Percentiles rank a stretch among this genome's conserved stretches.
phyloP scores from a whole-genome alignment of 2,888 invertebrate species.

The Apocheima hispidaria region DNA sequence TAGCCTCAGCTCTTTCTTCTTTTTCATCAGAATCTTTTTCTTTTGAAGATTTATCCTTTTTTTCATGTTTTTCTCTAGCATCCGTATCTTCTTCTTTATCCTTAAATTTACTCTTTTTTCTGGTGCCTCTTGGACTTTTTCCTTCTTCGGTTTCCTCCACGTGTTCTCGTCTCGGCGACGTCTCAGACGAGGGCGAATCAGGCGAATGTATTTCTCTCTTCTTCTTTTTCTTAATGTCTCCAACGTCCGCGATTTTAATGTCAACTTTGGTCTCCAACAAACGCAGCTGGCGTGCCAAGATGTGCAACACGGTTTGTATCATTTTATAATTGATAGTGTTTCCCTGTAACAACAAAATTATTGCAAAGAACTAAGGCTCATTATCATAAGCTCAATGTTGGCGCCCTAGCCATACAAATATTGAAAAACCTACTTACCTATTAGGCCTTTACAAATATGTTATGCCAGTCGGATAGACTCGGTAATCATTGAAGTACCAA shows the following conservation, averaged over 20 bases:
- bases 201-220: constrained; percentile 23
- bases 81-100: constrained; percentile 24
- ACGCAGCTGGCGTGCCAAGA: constrained; percentile 71
- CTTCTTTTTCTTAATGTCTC: constrained; percentile 24
- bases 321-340: constrained; percentile 69
- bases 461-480: no score
- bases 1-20: neutral
- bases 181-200: constrained; percentile 12
- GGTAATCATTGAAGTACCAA: no score
- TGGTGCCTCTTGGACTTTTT: constrained; percentile 13
- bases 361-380: constrained; percentile 3
- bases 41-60: neutral
- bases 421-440: no score
- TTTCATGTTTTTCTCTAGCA: neutral
- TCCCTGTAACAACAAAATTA: constrained; percentile 49
- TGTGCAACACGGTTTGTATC: constrained; percentile 67
- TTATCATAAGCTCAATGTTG: no score
- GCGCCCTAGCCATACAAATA: no score
- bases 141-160: constrained; percentile 16
- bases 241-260: constrained; percentile 48
- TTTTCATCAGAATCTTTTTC: neutral
- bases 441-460: no score
- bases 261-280: constrained; percentile 70
- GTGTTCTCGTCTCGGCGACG: neutral
- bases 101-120: constrained; percentile 26